Evolutionary conservation across 2,113 vertebrate genomes (phyloP), one percentile per base, ranked within the genome.

Genomic region (Sardina pilchardus): DNA sequence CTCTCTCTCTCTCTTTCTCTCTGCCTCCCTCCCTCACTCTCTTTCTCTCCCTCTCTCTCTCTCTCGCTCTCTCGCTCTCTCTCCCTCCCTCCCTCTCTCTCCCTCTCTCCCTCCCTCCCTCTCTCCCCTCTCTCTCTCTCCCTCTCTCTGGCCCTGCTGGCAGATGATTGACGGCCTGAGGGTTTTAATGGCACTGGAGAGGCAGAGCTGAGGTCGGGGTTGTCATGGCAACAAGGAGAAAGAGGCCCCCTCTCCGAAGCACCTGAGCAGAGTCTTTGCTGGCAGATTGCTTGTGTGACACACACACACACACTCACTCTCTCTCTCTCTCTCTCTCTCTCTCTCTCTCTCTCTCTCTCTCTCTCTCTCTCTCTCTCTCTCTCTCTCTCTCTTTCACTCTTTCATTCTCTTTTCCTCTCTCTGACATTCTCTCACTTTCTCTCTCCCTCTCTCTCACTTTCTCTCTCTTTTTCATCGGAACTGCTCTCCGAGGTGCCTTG

Each of bases 141-240:
- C 26, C 26, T 78, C 7, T 82, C 78, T 34, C 34, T 50, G 36
- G 47, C 91, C 91, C 92, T 93, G 92, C 92, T 91, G 89, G 90
- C 91, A 91, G 93, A 92, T 96, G 96, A 96, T 96, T 96, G 95
- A 96, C 95, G 93, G 95, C 94, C 95, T 93, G 95, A 95, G 94
- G 94, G 95, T 95, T 96, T 95, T 96, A 96, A 96, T 95, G 94
- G 94, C 94, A 93, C 94, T 94, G 93, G 93, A 95, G 95, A 96
- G 95, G 94, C 92, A 94, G 94, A 95, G 93, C 95, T 94, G 93
- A 95, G 94, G 94, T 94, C 94, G 93, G 94, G 90, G 95, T 96
- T 95, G 95, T 95, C 95, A 96, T 96, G 93, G 94, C 94, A 96
- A 96, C 95, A 94, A 94, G 94, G 92, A 95, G 92, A 95, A 93